Base-by-base conservation (phyloP, 2,888 invertebrate genomes). In the Stenodema calcarata region DNA sequence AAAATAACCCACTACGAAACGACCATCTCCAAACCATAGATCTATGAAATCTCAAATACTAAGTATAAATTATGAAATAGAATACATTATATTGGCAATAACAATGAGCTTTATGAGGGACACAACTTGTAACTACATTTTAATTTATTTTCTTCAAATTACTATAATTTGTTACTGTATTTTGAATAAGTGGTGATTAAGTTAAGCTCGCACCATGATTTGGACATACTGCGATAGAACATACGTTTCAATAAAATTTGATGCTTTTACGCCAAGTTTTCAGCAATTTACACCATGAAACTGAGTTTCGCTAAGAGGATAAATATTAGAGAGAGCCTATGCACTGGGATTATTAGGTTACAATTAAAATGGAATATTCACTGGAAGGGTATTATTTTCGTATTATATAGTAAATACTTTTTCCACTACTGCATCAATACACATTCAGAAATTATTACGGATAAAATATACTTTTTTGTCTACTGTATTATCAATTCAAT, bases 391-490 rank as follows among this genome's bases (percentile, higher is more conserved):
- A 42, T 76, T 76, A 18, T 80, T 73, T 73, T 35, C 30, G 28
- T 35, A 35, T 73, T 73, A n/a, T 28, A n/a, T 35, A 28, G n/a
- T 28, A 73, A 11, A 28, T 28, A 30, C 1, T 73, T n/a, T n/a
- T 73, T 73, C 35, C 28, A 35, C 73, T 73, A 73, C 28, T 35
- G 73, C 73, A 73, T 28, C 73, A 73, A 73, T 76, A 80, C 30
- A 76, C 16, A 3, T 80, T 80, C 50, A 44, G 42, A 69, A 83
- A 73, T 83, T 70, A 30, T 81, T 44, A 82, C 14, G 82, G 44
- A 41, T 70, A 83, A 83, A 83, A 83, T 83, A 82, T 82, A 82
- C 73, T 6, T 73, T 35, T 75, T 76, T 76, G 69, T 41, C 73
- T 83, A 73, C 83, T n/a, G 44, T 16, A 42, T n/a, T 18, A 76